phyloP scores from a whole-genome alignment of 1,140 invertebrate genomes.

The Hylyphantes graminicola region DNA sequence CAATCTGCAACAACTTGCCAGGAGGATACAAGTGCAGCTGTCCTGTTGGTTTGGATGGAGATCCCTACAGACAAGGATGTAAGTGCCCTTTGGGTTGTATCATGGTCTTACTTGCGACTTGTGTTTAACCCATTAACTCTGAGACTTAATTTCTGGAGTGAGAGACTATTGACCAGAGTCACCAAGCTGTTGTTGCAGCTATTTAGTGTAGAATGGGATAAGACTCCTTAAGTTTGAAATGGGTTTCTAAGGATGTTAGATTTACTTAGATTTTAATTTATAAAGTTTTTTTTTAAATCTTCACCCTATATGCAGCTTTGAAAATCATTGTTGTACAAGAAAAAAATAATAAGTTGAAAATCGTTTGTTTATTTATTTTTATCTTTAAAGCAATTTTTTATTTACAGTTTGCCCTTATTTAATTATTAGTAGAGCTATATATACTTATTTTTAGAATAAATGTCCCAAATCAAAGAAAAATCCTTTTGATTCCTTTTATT shows the following conservation, averaged over 20 bases:
- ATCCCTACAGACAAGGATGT: conserved; percentile 62
- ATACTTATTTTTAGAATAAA: no score
- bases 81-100: conserved; percentile 10
- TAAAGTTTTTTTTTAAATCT: background rate
- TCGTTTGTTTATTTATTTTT: background rate
- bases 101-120: no score
- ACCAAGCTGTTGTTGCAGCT: no score
- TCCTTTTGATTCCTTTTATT: no score
- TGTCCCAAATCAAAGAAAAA: no score
- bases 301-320: background rate
- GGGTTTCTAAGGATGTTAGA: no score
- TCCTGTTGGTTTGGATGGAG: conserved; percentile 70
- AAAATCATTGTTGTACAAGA: background rate
- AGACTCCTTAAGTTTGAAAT: no score
- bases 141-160: no score
- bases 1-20: conserved; percentile 86
- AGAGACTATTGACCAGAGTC: no score
- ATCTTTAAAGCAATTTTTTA: background rate
- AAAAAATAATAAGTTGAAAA: background rate
- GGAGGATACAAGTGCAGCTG: conserved; percentile 89
- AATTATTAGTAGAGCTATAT: no score
- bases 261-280: conserved; percentile 28
- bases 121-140: no score
- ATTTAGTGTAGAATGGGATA: no score
- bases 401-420: background rate